Evolutionary conservation across 2,888 invertebrate species (phyloP).

Genomic region (Cataglyphis rosenhaueri): DNA sequence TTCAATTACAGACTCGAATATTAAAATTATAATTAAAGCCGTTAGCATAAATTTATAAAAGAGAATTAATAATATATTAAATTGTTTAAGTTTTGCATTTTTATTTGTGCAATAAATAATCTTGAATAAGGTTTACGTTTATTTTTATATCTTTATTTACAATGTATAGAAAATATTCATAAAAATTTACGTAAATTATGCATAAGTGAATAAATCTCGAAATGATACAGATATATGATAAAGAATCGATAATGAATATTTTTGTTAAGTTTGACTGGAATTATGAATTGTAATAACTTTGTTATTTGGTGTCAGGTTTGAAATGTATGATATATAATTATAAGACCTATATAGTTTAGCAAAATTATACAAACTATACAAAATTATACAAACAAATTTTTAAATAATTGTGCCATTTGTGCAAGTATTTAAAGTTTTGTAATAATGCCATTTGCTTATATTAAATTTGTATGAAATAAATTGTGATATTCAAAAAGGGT

Average conservation of each 20-base stretch:
- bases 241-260: conserved; percentile 5
- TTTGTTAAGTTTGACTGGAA: conserved; percentile 18
- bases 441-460: neutral
- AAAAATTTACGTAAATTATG: conserved; percentile 13
- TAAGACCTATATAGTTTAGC: conserved; percentile 62
- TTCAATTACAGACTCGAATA: neutral
- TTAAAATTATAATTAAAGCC: conserved; percentile 1
- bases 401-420: conserved; percentile 30
- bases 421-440: neutral
- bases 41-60: neutral
- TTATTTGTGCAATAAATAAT: conserved; percentile 44
- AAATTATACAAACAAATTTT: conserved; percentile 59
- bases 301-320: conserved; percentile 36
- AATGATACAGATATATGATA: neutral
- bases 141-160: conserved; percentile 57
- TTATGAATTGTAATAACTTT: conserved; percentile 41
- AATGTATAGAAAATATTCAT: conserved; percentile 1
- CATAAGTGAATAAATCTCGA: neutral
- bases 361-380: conserved; percentile 44
- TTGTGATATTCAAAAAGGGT: neutral
- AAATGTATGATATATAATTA: conserved; percentile 38
- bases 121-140: conserved; percentile 57
- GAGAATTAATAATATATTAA: neutral
- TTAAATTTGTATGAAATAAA: neutral
- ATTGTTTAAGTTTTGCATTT: neutral